phyloP scores from a whole-genome alignment of 2,888 invertebrate species.

The Lithophane ornitopus region DNA sequence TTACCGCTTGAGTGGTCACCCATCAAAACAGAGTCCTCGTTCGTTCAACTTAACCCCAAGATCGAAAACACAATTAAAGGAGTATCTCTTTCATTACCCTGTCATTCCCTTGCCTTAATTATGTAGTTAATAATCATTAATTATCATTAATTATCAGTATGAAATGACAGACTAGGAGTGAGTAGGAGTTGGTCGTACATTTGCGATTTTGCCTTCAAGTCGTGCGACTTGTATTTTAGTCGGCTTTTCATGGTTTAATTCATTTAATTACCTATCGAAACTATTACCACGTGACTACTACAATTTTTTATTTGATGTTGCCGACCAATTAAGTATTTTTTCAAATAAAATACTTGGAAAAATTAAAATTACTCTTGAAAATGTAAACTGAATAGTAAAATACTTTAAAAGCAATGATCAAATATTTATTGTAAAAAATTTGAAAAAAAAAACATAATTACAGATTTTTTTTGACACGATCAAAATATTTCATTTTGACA shows the following conservation, averaged over 20 bases:
- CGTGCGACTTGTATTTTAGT: not conserved
- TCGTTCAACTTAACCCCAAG: constrained; percentile 49
- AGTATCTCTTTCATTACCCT: constrained; percentile 36
- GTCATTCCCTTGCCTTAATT: constrained; percentile 53
- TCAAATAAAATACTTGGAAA: too few relatives aligned
- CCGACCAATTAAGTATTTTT: not conserved
- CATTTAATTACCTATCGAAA: not conserved
- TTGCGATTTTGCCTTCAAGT: constrained; percentile 26
- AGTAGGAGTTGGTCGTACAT: not conserved
- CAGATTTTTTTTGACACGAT: not conserved
- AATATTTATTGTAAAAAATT: not conserved
- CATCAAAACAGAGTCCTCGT: constrained; percentile 53
- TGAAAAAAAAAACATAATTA: not conserved
- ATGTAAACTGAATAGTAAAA: not conserved
- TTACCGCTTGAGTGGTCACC: constrained; percentile 52
- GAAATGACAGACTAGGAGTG: constrained; percentile 43
- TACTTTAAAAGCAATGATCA: not conserved
- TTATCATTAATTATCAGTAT: constrained; percentile 61
- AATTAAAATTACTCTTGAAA: too few relatives aligned
- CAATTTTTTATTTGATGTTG: not conserved
- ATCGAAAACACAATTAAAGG: constrained; percentile 49
- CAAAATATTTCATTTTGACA: not conserved
- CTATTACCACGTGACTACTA: not conserved
- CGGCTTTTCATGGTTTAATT: not conserved
- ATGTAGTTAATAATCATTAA: constrained; percentile 61